Conservation (phyloP, 2,797 vertebrate genomes). For the Lerista edwardsae region DNA sequence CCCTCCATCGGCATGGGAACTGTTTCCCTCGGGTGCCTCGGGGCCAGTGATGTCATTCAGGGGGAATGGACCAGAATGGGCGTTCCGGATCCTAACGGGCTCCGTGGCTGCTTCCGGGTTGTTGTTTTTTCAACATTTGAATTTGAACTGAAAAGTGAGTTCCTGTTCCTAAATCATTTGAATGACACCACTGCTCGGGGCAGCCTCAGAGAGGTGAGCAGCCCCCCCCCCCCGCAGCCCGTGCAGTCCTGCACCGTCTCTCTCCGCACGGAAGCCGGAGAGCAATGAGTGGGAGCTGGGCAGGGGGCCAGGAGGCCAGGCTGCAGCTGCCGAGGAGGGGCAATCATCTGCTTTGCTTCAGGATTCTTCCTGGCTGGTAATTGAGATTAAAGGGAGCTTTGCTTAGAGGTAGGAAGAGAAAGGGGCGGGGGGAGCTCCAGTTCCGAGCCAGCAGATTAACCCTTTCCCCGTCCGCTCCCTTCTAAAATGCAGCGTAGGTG, state of each 20-base stretch:
- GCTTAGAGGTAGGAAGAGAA: constrained; percentile 22
- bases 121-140: no score
- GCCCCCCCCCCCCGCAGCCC: no score
- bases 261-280: not conserved
- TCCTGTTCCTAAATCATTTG: no score
- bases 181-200: no score
- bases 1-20: no score
- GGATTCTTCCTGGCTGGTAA: not conserved
- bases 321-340: not conserved
- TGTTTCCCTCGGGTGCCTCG: no score
- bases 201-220: not conserved
- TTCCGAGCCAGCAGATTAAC: constrained; percentile 28
- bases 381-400: constrained; percentile 15
- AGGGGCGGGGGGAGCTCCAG: not conserved
- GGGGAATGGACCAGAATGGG: no score
- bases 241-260: not conserved
- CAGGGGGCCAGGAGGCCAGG: not conserved
- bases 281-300: not conserved
- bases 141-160: no score
- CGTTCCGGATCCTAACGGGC: no score
- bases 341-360: not conserved
- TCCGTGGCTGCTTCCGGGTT: no score
- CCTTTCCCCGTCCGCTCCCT: not conserved
- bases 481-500: not conserved
- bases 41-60: no score